These are phyloP conservation scores for Passer domesticus DNA, from an alignment of 2,113 vertebrate species.

Conservation along the genomic window DNA sequence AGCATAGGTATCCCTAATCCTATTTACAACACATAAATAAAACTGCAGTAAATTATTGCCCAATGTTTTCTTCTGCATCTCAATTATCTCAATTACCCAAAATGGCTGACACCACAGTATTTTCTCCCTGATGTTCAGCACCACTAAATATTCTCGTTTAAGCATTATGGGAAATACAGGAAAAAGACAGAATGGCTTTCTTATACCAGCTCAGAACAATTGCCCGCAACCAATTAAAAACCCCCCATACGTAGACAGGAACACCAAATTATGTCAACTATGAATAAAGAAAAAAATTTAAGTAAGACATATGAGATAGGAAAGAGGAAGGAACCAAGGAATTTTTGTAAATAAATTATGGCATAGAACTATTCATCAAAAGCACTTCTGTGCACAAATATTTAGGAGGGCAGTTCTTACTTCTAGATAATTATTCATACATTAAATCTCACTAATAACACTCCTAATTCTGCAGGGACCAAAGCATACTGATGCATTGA, in stretches of 20 bases:
- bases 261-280: background rate
- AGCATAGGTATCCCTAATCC: background rate
- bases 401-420: background rate
- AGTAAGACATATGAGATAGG: background rate
- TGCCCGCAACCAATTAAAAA: background rate
- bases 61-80: background rate
- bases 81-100: background rate
- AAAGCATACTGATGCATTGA: background rate
- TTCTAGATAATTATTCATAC: background rate
- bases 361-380: background rate
- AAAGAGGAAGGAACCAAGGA: background rate
- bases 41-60: background rate
- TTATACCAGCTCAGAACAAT: background rate
- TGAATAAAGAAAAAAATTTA: background rate
- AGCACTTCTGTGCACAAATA: background rate
- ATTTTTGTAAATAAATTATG: background rate
- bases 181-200: background rate
- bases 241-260: rapidly evolving
- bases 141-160: background rate
- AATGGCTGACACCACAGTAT: background rate
- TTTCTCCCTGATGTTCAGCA: background rate
- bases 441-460: background rate
- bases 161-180: background rate
- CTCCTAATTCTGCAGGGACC: background rate
- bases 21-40: background rate